Conservation (phyloP, 2,113 vertebrate species). For the Trogon surrucura region DNA sequence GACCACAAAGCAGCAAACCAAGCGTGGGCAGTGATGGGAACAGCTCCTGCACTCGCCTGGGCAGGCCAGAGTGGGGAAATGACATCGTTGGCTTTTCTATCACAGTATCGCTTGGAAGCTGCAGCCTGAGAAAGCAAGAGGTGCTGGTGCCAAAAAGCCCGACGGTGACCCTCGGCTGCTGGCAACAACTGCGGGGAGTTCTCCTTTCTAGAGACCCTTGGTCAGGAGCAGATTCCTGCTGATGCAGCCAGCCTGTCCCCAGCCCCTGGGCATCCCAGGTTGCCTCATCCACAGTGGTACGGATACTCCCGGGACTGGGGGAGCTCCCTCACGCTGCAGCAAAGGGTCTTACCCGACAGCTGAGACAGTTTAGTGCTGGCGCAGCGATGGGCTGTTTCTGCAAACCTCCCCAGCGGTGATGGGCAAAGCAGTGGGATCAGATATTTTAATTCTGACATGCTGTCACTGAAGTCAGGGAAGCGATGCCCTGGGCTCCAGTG, state of each 20-base stretch:
- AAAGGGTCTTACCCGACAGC: not conserved
- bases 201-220: not conserved
- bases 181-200: not conserved
- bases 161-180: not conserved
- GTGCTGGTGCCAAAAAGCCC: not conserved
- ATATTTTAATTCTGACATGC: not conserved
- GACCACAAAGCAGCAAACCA: not conserved
- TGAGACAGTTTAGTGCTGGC: not conserved
- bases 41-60: conserved; percentile 9
- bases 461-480: not conserved
- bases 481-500: not conserved
- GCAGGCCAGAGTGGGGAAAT: not conserved
- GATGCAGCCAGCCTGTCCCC: accelerated
- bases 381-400: not conserved
- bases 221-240: accelerated
- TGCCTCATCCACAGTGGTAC: not conserved
- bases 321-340: not conserved
- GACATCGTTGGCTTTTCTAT: conserved; percentile 28
- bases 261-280: accelerated
- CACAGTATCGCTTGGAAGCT: conserved; percentile 24
- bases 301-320: not conserved
- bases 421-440: not conserved
- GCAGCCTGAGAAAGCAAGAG: conserved; percentile 17
- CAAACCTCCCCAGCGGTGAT: not conserved
- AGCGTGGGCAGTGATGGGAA: not conserved